phyloP scores from a whole-genome alignment of 2,797 vertebrate genomes.

The Hoplostethus atlanticus region DNA sequence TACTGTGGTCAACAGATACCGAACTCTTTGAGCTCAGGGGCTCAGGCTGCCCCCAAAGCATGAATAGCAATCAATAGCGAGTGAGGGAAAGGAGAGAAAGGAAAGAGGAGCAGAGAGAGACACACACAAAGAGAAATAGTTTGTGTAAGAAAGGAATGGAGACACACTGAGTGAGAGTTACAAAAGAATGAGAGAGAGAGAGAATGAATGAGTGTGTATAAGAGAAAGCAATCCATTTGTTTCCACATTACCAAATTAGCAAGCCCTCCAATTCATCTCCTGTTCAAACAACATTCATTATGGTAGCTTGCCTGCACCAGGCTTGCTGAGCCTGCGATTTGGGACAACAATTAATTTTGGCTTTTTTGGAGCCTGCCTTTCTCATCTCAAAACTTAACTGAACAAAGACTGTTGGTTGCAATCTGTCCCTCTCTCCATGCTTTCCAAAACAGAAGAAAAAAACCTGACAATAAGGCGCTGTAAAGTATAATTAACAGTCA shows the following conservation, averaged over 20 bases:
- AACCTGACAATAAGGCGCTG: slow-evolving; percentile 38
- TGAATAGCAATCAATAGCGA: slow-evolving; percentile 73
- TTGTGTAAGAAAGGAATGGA: slow-evolving; percentile 45
- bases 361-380: slow-evolving; percentile 53
- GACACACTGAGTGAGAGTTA: slow-evolving; percentile 27
- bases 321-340: slow-evolving; percentile 67
- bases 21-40: slow-evolving; percentile 66
- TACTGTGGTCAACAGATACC: slow-evolving; percentile 55
- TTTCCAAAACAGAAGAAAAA: slow-evolving; percentile 43
- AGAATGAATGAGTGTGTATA: slow-evolving; percentile 20
- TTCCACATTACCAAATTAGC: slow-evolving; percentile 60
- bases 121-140: slow-evolving; percentile 28
- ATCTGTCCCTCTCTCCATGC: slow-evolving; percentile 60
- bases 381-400: slow-evolving; percentile 63
- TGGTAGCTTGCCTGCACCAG: slow-evolving; percentile 36
- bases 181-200: slow-evolving; percentile 2
- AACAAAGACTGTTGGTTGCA: slow-evolving; percentile 52
- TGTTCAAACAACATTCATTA: slow-evolving; percentile 61
- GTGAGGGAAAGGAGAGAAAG: slow-evolving; percentile 44
- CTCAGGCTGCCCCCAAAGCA: slow-evolving; percentile 62
- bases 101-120: slow-evolving; percentile 25
- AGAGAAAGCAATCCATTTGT: slow-evolving; percentile 55
- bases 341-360: slow-evolving; percentile 66
- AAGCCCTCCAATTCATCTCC: slow-evolving; percentile 59
- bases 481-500: slow-evolving; percentile 74